Base-by-base conservation (phyloP, 1,140 invertebrate species). In the Pemphigus obesinymphae region DNA sequence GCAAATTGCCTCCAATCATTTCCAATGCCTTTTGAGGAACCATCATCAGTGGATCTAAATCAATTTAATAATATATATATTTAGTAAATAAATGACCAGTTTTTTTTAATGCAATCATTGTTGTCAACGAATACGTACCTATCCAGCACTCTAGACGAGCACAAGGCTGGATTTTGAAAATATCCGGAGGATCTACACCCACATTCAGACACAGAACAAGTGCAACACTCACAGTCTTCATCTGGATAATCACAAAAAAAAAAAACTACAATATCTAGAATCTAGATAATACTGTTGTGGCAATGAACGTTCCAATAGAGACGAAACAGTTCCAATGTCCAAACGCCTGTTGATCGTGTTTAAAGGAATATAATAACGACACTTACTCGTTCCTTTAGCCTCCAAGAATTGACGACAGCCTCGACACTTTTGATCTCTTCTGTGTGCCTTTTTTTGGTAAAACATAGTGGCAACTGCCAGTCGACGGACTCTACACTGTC, bases 141-240 rank as follows among this genome's bases (percentile, higher is more conserved):
- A 98, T 96, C 98, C 98, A 99, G 85, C 97, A 98, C 87, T 99
- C 96, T 26, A 98, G 88, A 20, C 95, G 89, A 0, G 98, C 96
- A 88, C 97, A 98, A 0, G 97, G 97, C 84, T 97, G 93, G 15
- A 96, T 98, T 88, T 99, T 99, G 3, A 98, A 92, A 82, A 99
- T 92, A 88, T 99, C 98, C 11, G 98, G 98, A 45, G 98, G 98
- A 88, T 99, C 98, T 8, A 99, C 97, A 34, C 97, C 98, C 75
- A 99, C 95, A 89, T 99, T 99, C 11, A 99, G 90, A 88, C 98
- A 99, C 8, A 99, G 87, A 11, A 99, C 97, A 70, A 99, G 88
- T 3, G 97, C 98, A 55, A 99, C 98, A 88, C 97, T 99, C n/a
- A 99, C 97, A 10, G 98, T 99, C 89, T 98, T 98, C 94, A 98